A percentile compares a stretch with the other conserved stretches of the same genome.
Evolutionary conservation across 2,797 vertebrate species (phyloP).

Genomic region (Acanthopagrus latus): DNA sequence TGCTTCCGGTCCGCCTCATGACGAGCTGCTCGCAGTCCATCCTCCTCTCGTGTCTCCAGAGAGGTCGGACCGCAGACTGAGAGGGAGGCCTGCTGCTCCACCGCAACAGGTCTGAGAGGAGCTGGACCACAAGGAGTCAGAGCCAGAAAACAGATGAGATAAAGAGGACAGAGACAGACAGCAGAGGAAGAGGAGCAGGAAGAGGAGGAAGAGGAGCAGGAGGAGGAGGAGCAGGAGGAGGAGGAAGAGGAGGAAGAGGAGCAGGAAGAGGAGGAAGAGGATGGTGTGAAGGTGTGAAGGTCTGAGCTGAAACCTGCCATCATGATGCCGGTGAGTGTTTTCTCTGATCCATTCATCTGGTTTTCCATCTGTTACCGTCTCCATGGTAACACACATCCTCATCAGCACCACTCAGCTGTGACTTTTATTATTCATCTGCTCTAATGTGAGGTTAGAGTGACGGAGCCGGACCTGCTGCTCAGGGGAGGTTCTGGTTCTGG

Average conservation of each 20-base stretch:
- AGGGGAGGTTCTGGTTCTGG: too few species aligned
- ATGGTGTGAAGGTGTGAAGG: constrained; percentile 6
- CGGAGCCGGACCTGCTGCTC: too few species aligned
- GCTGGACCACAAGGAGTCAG: not conserved
- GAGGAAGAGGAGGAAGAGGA: not conserved
- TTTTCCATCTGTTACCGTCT: too few species aligned
- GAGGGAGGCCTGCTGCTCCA: not conserved
- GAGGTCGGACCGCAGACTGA: not conserved
- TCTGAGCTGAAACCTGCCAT: constrained; percentile 18
- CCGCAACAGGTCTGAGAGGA: constrained; percentile 65
- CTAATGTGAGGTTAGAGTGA: too few species aligned
- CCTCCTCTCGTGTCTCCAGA: not conserved
- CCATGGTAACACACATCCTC: too few species aligned
- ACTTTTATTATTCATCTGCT: too few species aligned
- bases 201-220: not conserved
- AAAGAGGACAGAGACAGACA: not conserved
- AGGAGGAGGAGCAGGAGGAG: not conserved
- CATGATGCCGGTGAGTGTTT: constrained; percentile 78
- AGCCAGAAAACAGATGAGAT: not conserved
- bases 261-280: not conserved
- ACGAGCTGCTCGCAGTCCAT: not conserved
- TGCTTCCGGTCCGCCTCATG: not conserved
- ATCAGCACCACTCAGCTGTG: too few species aligned
- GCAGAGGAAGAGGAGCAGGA: not conserved
- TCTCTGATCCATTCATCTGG: not conserved